These are phyloP conservation scores for Nymphalis urticae DNA, from an alignment of 2,888 invertebrate species.

Conservation along the genomic window DNA sequence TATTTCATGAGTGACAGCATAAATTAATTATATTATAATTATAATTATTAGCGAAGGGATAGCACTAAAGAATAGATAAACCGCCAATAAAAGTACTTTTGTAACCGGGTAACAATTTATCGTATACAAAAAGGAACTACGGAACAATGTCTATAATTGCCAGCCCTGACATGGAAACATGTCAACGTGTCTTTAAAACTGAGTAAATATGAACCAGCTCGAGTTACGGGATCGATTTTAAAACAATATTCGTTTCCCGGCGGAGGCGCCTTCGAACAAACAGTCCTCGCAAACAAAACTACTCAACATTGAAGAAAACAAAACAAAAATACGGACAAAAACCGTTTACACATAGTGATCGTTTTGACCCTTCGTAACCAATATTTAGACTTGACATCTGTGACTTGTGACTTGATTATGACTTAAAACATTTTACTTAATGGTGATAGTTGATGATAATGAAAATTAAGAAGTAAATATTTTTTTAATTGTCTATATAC, in stretches of 20 bases:
- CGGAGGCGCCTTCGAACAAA: constrained; percentile 43
- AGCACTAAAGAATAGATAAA: no score
- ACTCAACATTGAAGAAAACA: constrained; percentile 20
- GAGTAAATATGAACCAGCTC: constrained; percentile 64
- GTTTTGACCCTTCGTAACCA: background rate
- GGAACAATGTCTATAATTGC: background rate
- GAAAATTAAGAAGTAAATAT: no score
- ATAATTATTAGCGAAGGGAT: no score
- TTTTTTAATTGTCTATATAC: no score
- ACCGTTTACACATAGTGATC: background rate
- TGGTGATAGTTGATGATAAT: no score
- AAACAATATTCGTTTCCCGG: constrained; percentile 47
- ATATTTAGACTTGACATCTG: background rate
- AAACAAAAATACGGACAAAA: constrained; percentile 16
- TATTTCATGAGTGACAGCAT: no score
- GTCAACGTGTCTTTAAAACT: constrained; percentile 74
- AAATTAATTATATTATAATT: no score
- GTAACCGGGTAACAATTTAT: no score
- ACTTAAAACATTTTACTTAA: no score
- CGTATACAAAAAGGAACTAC: no score
- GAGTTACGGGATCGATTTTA: constrained; percentile 54
- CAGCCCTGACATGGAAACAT: constrained; percentile 34
- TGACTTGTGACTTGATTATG: no score
- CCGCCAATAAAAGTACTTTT: no score
- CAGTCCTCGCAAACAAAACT: constrained; percentile 30